These are phyloP conservation scores for Nasonia giraulti DNA, from an alignment of 1,140 invertebrate species.

Conservation along the genomic window DNA sequence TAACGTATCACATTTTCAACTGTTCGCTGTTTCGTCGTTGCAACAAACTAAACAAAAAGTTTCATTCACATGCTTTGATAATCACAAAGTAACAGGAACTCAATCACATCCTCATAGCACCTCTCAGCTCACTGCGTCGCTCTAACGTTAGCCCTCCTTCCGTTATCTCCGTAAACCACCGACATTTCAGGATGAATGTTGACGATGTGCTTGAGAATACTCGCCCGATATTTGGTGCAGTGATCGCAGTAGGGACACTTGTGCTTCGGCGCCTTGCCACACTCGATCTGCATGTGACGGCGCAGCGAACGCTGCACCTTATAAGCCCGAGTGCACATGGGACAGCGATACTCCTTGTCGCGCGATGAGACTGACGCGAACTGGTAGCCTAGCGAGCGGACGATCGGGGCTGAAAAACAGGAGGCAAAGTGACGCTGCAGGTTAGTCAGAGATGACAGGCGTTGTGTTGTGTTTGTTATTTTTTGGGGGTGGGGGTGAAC, in stretches of 20 bases:
- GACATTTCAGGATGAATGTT: conserved; percentile 62
- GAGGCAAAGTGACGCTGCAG: background rate
- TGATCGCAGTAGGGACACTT: conserved; percentile 75
- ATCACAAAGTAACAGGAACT: too few relatives aligned
- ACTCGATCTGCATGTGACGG: conserved; percentile 79
- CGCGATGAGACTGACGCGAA: background rate
- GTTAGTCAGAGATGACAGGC: background rate
- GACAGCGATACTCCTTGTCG: conserved; percentile 70
- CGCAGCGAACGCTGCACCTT: conserved; percentile 75
- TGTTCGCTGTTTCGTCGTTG: too few relatives aligned
- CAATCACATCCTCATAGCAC: too few relatives aligned
- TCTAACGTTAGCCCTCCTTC: background rate
- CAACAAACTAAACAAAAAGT: too few relatives aligned
- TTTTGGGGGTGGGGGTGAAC: too few relatives aligned
- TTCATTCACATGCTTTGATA: too few relatives aligned
- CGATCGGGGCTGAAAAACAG: background rate
- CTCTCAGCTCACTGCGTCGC: too few relatives aligned
- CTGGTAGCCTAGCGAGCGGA: background rate
- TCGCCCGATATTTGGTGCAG: conserved; percentile 78
- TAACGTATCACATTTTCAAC: too few relatives aligned
- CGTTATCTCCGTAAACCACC: background rate
- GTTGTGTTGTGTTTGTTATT: background rate
- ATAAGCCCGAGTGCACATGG: conserved; percentile 78
- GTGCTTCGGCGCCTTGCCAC: conserved; percentile 77
- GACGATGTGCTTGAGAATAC: conserved; percentile 66